A percentile compares a stretch with the other conserved stretches of the same genome.
Evolutionary conservation across 2,113 vertebrate species (phyloP).

Genomic region (Anguilla rostrata): DNA sequence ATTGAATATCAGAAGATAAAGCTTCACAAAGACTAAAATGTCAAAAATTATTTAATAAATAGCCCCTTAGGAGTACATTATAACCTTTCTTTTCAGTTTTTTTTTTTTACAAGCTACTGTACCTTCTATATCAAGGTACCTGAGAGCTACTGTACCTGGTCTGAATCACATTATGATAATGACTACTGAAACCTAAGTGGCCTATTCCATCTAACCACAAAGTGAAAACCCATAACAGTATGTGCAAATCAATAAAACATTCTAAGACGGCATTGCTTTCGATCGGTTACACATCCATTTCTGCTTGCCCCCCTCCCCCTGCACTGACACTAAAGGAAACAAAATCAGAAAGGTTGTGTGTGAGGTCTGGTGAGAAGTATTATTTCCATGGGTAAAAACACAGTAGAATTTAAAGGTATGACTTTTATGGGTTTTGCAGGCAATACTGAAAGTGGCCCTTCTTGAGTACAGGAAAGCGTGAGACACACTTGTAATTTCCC

Average conservation of each 20-base stretch:
- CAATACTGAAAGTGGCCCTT: neutral
- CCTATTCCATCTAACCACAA: neutral
- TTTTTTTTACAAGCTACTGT: neutral
- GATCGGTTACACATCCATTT: neutral
- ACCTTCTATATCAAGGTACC: no score
- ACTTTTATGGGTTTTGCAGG: neutral
- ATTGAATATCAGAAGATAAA: slow-evolving; percentile 15
- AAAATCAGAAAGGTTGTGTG: neutral
- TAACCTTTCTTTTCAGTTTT: neutral
- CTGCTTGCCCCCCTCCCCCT: neutral
- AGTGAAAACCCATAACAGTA: neutral
- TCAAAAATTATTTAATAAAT: slow-evolving; percentile 1
- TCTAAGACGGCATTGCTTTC: neutral
- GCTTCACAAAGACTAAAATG: neutral
- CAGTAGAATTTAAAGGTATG: neutral
- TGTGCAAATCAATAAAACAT: neutral
- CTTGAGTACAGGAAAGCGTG: no score
- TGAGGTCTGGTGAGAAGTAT: neutral
- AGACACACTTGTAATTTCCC: neutral
- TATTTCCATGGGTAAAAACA: neutral
- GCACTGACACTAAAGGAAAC: neutral
- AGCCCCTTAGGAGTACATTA: neutral
- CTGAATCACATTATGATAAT: neutral
- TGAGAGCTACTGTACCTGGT: neutral
- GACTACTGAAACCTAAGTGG: neutral